Percentiles rank a stretch among this genome's conserved stretches.
These are phyloP conservation scores for Heterodera schachtii DNA, from an alignment of 1,140 invertebrate genomes.

Conservation along the genomic window DNA sequence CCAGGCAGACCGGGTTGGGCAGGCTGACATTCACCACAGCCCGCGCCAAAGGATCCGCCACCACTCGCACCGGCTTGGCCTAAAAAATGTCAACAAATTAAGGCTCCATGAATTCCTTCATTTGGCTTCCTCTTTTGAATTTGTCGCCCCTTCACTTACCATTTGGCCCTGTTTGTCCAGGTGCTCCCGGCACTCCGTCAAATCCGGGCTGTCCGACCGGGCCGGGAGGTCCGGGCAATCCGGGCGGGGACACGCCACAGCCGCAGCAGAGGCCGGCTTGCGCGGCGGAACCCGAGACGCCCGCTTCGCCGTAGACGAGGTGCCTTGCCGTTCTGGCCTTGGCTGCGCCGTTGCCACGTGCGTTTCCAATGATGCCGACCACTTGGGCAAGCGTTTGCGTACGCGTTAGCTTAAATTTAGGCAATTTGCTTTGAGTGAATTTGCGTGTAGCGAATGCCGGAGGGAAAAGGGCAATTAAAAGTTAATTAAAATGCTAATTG, in stretches of 20 bases:
- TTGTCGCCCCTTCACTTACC: neutral
- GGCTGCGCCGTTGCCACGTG: neutral
- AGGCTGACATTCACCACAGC: slow-evolving; percentile 1
- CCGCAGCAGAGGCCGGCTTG: slow-evolving; percentile 1
- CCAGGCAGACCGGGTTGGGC: slow-evolving; percentile 1
- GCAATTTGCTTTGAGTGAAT: no score
- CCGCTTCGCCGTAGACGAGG: neutral
- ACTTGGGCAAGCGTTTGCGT: slow-evolving; percentile 18
- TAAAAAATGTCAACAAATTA: neutral
- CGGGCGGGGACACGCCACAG: slow-evolving; percentile 14
- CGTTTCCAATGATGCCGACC: neutral
- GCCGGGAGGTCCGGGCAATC: slow-evolving; percentile 14
- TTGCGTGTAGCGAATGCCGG: no score
- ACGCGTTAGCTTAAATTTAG: slow-evolving; percentile 12
- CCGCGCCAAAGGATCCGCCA: neutral
- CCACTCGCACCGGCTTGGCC: neutral
- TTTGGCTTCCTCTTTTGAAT: neutral
- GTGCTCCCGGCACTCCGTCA: neutral
- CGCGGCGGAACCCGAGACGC: neutral
- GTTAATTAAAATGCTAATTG: neutral
- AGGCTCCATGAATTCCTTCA: no score
- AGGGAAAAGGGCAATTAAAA: neutral
- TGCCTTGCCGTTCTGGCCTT: neutral
- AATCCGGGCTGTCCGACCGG: neutral
- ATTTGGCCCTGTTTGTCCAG: slow-evolving; percentile 14